Conservation (phyloP, 1,140 invertebrate species). For the Chrysopa pallens region DNA sequence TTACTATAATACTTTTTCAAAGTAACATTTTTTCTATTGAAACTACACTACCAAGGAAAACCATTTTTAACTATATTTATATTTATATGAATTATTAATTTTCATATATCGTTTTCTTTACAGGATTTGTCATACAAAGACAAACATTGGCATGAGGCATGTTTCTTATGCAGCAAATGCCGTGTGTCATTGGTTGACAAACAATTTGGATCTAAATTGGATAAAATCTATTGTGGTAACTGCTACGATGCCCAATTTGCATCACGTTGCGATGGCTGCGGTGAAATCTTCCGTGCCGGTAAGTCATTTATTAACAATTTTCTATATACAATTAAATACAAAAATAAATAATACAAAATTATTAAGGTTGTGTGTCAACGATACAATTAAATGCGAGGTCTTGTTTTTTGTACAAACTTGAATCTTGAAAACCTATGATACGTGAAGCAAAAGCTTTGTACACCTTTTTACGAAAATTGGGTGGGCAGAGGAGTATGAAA, state of each 20-base stretch:
- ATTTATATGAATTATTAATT: neutral
- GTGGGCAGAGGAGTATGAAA: no score
- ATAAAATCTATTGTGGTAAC: constrained; percentile 97
- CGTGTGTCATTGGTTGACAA: constrained; percentile 95
- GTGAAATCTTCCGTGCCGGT: constrained; percentile 97
- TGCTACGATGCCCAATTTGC: constrained; percentile 99
- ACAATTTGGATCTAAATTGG: constrained; percentile 94
- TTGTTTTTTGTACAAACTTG: no score
- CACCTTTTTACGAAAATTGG: no score
- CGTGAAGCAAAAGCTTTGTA: no score
- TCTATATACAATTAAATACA: neutral
- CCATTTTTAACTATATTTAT: no score
- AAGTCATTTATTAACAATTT: constrained; percentile 23
- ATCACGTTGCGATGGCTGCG: constrained; percentile 94
- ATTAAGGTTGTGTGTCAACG: no score
- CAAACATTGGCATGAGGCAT: constrained; percentile 98
- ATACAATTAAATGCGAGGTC: no score
- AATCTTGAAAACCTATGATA: no score
- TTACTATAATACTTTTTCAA: no score
- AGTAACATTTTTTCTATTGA: no score
- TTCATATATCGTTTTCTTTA: constrained; percentile 13
- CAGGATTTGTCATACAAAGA: constrained; percentile 99
- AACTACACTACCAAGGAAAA: no score
- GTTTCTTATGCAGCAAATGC: constrained; percentile 97
- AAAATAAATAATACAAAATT: neutral